phyloP scores from a whole-genome alignment of 1,140 invertebrate species.

The Danaus plexippus region DNA sequence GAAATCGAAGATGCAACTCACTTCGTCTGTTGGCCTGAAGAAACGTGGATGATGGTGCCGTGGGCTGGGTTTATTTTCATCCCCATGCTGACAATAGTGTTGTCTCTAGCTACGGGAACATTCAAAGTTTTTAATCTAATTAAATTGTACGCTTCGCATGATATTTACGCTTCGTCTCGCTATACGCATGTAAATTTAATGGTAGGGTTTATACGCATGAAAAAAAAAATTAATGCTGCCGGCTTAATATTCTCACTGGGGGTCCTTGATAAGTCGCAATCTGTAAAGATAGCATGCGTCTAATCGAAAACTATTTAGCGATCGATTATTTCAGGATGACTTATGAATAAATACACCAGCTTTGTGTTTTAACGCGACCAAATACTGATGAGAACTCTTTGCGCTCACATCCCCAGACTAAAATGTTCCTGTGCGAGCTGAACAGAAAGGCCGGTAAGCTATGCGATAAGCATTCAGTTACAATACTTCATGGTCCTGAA shows the following conservation, averaged over 20 bases:
- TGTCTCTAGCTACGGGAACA: slow-evolving; percentile 53
- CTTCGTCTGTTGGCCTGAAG: slow-evolving; percentile 64
- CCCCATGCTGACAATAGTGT: slow-evolving; percentile 55
- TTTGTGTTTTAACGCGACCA: too few species aligned
- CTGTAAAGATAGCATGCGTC: too few species aligned
- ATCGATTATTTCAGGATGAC: too few species aligned
- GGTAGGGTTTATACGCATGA: slow-evolving; percentile 11
- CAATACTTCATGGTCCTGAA: too few species aligned
- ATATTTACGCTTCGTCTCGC: slow-evolving; percentile 1
- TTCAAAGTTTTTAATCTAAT: slow-evolving; percentile 6
- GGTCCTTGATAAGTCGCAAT: too few species aligned
- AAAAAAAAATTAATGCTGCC: not conserved
- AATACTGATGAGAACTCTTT: too few species aligned
- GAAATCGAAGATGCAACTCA: slow-evolving; percentile 23
- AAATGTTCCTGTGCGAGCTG: too few species aligned
- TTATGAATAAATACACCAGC: too few species aligned
- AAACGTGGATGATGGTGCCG: slow-evolving; percentile 63
- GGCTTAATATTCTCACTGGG: slow-evolving; percentile 4
- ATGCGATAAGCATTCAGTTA: too few species aligned
- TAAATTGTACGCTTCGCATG: slow-evolving; percentile 6
- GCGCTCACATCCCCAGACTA: too few species aligned
- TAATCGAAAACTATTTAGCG: too few species aligned
- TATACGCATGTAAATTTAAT: not conserved
- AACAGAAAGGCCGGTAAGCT: too few species aligned
- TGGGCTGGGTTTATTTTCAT: slow-evolving; percentile 66